A percentile compares a stretch with the other conserved stretches of the same genome.
These are phyloP conservation scores for Quiscalus mexicanus DNA, from an alignment of 2,113 vertebrate genomes.

Conservation along the genomic window DNA sequence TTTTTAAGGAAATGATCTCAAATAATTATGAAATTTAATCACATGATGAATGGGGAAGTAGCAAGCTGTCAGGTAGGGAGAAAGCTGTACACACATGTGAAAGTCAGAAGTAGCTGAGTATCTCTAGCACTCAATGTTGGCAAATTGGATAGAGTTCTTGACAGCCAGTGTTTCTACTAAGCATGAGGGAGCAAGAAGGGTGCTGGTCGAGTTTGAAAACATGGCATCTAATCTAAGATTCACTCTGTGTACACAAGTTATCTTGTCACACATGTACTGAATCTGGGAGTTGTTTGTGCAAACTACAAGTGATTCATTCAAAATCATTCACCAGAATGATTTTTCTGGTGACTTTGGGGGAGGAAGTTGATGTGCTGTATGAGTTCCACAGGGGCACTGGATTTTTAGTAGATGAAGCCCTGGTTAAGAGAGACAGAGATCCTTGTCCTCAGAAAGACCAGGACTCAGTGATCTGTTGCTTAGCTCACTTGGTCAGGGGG, in stretches of 20 bases:
- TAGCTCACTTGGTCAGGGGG: background rate
- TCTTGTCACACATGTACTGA: background rate
- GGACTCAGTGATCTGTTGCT: background rate
- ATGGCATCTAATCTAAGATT: background rate
- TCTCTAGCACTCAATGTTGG: background rate
- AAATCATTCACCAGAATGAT: background rate
- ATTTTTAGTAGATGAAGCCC: background rate
- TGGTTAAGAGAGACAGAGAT: background rate
- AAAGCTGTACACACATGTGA: background rate
- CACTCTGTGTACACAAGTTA: background rate
- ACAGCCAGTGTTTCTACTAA: background rate
- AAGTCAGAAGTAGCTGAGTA: background rate
- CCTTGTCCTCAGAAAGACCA: background rate
- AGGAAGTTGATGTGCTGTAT: background rate
- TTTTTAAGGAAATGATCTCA: background rate
- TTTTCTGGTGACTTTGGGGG: background rate
- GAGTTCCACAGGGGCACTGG: background rate
- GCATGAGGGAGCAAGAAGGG: background rate
- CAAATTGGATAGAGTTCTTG: background rate
- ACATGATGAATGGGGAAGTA: background rate
- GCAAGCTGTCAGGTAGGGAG: background rate
- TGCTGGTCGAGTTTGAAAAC: background rate
- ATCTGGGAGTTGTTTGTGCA: background rate
- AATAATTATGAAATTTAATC: background rate
- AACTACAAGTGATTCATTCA: background rate